Evolutionary conservation across 2,113 vertebrate genomes (phyloP).

Genomic region (Xenopus tropicalis): UCB_Xtro_10.0 CM004446.2:60390001-60390500

Average conservation of each 20-base stretch:
- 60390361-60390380: constrained; percentile 73
- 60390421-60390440: constrained; percentile 67
- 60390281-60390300: constrained; percentile 46
- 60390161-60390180: constrained; percentile 31
- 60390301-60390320: constrained; percentile 54
- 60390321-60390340: constrained; percentile 59
- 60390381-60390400: constrained; percentile 73
- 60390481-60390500: constrained; percentile 72
- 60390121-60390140: constrained; percentile 15
- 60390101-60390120: not conserved
- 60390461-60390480: constrained; percentile 64
- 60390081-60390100: constrained; percentile 11
- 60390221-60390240: constrained; percentile 19
- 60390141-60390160: constrained; percentile 24
- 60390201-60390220: constrained; percentile 35
- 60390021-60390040: not conserved
- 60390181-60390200: not conserved
- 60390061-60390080: constrained; percentile 15
- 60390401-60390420: constrained; percentile 80
- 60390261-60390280: constrained; percentile 40
- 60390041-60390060: not conserved
- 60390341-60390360: constrained; percentile 65
- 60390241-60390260: constrained; percentile 32
- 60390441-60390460: constrained; percentile 75
- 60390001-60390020: constrained; percentile 17